Evolutionary conservation across 2,888 invertebrate species (phyloP).

Genomic region (Ethmia dodecea): DNA sequence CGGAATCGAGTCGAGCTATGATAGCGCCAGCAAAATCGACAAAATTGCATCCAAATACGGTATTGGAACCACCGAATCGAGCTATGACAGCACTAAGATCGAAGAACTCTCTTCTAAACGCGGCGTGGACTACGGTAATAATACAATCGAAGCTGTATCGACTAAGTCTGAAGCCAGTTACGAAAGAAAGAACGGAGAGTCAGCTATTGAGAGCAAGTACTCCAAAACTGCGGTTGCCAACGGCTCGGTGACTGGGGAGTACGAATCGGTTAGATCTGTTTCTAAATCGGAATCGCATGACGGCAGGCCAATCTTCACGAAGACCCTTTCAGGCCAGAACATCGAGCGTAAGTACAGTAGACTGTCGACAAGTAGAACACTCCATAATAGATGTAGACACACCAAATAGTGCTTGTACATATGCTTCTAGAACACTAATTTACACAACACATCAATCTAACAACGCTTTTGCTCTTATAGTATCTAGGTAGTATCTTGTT

Average conservation of each 20-base stretch:
- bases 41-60: slow-evolving; percentile 34
- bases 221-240: slow-evolving; percentile 52
- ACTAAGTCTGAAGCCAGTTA: slow-evolving; percentile 46
- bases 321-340: slow-evolving; percentile 85
- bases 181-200: slow-evolving; percentile 39
- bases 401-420: slow-evolving; percentile 70
- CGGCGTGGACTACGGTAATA: slow-evolving; percentile 37
- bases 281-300: slow-evolving; percentile 55
- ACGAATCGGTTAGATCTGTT: slow-evolving; percentile 34
- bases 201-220: slow-evolving; percentile 41
- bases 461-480: slow-evolving; percentile 40
- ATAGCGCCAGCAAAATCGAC: slow-evolving; percentile 30
- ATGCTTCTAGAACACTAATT: slow-evolving; percentile 65
- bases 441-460: slow-evolving; percentile 65
- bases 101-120: slow-evolving; percentile 35
- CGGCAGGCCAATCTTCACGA: slow-evolving; percentile 84
- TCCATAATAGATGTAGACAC: slow-evolving; percentile 43
- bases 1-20: slow-evolving; percentile 38
- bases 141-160: slow-evolving; percentile 40
- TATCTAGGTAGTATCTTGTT: too few relatives aligned
- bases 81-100: slow-evolving; percentile 24
- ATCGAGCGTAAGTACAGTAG: slow-evolving; percentile 85
- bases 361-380: slow-evolving; percentile 23
- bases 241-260: slow-evolving; percentile 46
- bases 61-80: slow-evolving; percentile 24